phyloP scores from a whole-genome alignment of 2,888 invertebrate genomes.

The Galerucella calmariensis region DNA sequence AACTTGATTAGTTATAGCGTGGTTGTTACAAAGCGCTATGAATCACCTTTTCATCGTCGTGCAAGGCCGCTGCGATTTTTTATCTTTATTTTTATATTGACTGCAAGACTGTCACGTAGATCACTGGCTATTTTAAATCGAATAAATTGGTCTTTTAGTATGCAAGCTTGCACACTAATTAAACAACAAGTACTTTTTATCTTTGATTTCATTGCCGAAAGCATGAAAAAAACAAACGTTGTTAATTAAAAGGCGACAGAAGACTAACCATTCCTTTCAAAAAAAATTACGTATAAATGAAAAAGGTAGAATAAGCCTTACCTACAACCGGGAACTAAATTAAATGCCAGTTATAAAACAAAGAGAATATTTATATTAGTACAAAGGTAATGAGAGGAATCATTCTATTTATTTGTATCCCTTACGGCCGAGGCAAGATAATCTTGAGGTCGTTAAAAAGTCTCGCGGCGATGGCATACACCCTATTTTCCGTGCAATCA shows the following conservation, averaged over 20 bases:
- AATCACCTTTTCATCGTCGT: conserved; percentile 30
- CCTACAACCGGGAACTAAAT: too few species aligned
- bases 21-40: conserved; percentile 29
- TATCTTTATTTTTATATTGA: conserved; percentile 24
- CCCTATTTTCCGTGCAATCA: too few species aligned
- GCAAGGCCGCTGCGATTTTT: conserved; percentile 26
- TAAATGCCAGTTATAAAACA: too few species aligned
- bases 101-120: conserved; percentile 14
- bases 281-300: too few species aligned
- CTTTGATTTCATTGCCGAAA: neutral
- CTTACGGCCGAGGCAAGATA: too few species aligned
- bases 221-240: neutral
- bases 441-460: too few species aligned
- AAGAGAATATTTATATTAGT: too few species aligned
- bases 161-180: neutral
- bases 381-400: too few species aligned
- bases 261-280: neutral
- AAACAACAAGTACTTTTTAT: neutral
- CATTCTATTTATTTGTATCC: too few species aligned
- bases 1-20: conserved; percentile 34
- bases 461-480: too few species aligned
- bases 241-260: neutral
- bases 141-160: neutral
- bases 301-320: too few species aligned
- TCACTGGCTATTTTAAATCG: conserved; percentile 2